Evolutionary conservation across 2,888 invertebrate genomes (phyloP), one percentile per base, ranked within the genome.

Genomic region (Liodrosophila aerea): DNA sequence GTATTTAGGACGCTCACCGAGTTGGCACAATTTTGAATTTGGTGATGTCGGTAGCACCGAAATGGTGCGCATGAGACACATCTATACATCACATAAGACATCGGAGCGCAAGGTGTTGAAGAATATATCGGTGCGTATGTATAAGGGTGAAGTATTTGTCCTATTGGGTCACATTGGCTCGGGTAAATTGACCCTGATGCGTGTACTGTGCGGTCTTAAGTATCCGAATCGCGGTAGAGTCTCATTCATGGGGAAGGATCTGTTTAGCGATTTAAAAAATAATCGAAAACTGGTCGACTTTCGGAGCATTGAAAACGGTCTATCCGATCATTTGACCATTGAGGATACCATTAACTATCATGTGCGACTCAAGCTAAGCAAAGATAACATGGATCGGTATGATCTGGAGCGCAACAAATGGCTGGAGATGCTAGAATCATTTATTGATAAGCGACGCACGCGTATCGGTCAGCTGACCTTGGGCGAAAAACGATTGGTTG

Each of bases 151-250:
- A 63, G 72, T 89, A 2, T 80, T 72, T 0, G 96, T 95, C 4
- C 83, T 95, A 12, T 89, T 96, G 16, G 95, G 95, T 0, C 94
- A 95, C 46, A 80, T 85, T 54, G 97, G 97, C 1, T 96, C 97
- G 41, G 97, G 97, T 3, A 97, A 97, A 91, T 95, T 96, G 1
- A 97, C 97, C 0, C 95, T 97, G 4, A 95, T 97, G 92, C 95
- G 95, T 0, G 95, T 97, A 92, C 90, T 98, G 40, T 96, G 96
- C 49, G 97, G 94, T 11, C 92, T 94, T 85, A 91, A 93, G 60
- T 91, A 92, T 34, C 92, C 93, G 1, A 91, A 92, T 0, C 62
- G 64, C 1, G 81, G 85, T 9, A 40, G 12, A 0, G 57, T 83
- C 0, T 1, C 8, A 0, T 31, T 58, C n/a, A 30, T 57, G 37